These are phyloP conservation scores for Atta texana DNA, from an alignment of 1,140 invertebrate species.

Conservation along the genomic window DNA sequence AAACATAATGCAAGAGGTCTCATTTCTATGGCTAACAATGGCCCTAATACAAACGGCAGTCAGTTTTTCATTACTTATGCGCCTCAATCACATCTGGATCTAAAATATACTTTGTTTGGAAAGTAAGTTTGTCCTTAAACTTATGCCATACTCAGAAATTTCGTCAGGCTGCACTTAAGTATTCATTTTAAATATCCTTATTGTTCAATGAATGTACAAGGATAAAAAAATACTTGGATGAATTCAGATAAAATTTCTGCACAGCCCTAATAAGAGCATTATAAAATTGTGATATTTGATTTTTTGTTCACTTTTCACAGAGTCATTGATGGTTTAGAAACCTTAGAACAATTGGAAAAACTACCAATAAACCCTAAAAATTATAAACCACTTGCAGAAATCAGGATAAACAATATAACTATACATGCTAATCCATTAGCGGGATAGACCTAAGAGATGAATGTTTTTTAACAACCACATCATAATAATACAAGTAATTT, in stretches of 20 bases:
- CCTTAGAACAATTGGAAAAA: conserved; percentile 98
- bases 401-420: conserved; percentile 94
- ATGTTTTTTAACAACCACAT: conserved; percentile 9
- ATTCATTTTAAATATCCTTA: no score
- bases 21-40: conserved; percentile 99
- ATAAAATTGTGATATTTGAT: neutral
- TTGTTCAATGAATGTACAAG: no score
- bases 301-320: conserved; percentile 87
- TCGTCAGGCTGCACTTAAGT: no score
- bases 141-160: no score
- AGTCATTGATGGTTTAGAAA: conserved; percentile 98
- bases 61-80: conserved; percentile 99
- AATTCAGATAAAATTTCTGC: neutral
- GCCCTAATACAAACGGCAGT: conserved; percentile 99
- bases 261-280: neutral
- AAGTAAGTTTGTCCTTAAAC: conserved; percentile 89
- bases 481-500: conserved; percentile 53
- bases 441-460: conserved; percentile 83
- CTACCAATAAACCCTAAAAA: conserved; percentile 97
- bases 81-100: conserved; percentile 97
- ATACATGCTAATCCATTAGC: conserved; percentile 99
- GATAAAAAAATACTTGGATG: no score
- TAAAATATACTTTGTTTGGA: conserved; percentile 99
- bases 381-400: conserved; percentile 94
- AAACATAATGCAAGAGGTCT: conserved; percentile 96